Conservation (phyloP, 2,797 vertebrate genomes). For the Cossypha heuglini region DNA sequence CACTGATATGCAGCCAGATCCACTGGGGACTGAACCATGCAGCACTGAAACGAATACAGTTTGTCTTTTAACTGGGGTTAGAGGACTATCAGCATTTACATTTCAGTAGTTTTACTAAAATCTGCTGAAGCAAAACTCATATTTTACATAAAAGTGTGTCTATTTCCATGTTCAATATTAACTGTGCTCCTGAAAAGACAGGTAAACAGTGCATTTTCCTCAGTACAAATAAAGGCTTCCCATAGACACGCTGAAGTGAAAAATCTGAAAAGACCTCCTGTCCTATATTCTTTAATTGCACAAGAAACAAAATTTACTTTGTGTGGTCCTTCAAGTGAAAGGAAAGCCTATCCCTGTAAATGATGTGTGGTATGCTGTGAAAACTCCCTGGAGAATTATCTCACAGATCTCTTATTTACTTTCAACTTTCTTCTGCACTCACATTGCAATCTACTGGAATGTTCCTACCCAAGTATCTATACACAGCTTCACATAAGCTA, state of each 20-base stretch:
- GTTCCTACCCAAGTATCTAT: constrained; percentile 16
- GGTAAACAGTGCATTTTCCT: constrained; percentile 33
- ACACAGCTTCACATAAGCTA: background rate
- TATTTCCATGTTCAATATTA: constrained; percentile 31
- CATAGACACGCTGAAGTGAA: background rate
- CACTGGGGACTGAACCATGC: accelerated
- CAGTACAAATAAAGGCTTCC: constrained; percentile 49
- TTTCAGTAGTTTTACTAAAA: background rate
- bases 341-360: constrained; percentile 46
- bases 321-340: constrained; percentile 36
- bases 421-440: constrained; percentile 46
- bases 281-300: constrained; percentile 29
- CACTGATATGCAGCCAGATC: background rate
- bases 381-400: constrained; percentile 48
- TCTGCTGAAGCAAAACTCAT: background rate
- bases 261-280: constrained; percentile 36
- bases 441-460: background rate
- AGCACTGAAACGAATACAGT: background rate
- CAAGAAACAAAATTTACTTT: constrained; percentile 56
- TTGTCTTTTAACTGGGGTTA: background rate
- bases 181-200: constrained; percentile 5
- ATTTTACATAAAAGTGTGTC: background rate
- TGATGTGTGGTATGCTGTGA: constrained; percentile 40
- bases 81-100: background rate
- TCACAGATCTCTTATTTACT: constrained; percentile 54